Evolutionary conservation across 2,888 invertebrate species (phyloP).

Genomic region (Cataglyphis albicans): DNA sequence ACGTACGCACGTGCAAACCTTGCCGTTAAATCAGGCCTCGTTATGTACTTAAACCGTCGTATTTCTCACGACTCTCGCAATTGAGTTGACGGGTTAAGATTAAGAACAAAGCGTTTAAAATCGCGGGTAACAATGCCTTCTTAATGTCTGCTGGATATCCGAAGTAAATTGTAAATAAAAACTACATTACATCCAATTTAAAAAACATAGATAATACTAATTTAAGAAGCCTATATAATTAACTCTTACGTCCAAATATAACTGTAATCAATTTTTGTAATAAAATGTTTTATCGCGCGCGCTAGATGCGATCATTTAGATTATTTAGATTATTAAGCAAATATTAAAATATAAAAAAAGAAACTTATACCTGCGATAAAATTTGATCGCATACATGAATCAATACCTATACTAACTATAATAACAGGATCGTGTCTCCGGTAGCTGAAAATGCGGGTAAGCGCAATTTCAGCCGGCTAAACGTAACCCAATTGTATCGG

Average conservation of each 20-base stretch:
- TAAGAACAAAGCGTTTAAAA: slow-evolving; percentile 53
- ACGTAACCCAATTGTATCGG: slow-evolving; percentile 43
- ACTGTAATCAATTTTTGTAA: neutral
- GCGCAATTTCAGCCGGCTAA: slow-evolving; percentile 33
- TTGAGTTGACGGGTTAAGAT: slow-evolving; percentile 18
- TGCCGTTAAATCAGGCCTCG: slow-evolving; percentile 8
- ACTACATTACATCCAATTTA: neutral
- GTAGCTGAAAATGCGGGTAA: slow-evolving; percentile 29
- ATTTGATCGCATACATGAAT: neutral
- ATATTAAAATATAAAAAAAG: neutral
- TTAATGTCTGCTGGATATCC: neutral
- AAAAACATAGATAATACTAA: neutral
- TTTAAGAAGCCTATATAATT: neutral
- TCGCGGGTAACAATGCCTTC: slow-evolving; percentile 11
- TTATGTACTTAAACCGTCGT: slow-evolving; percentile 43
- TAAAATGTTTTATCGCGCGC: neutral
- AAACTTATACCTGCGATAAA: neutral
- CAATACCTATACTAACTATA: neutral
- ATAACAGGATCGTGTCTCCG: slow-evolving; percentile 20
- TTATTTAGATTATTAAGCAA: neutral
- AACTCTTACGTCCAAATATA: neutral
- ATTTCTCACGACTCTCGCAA: slow-evolving; percentile 35
- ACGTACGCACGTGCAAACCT: slow-evolving; percentile 25
- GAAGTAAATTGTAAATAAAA: neutral
- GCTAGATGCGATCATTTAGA: neutral